Evolutionary conservation across 2,888 invertebrate genomes (phyloP).

Genomic region (Drosophila cracens): DNA sequence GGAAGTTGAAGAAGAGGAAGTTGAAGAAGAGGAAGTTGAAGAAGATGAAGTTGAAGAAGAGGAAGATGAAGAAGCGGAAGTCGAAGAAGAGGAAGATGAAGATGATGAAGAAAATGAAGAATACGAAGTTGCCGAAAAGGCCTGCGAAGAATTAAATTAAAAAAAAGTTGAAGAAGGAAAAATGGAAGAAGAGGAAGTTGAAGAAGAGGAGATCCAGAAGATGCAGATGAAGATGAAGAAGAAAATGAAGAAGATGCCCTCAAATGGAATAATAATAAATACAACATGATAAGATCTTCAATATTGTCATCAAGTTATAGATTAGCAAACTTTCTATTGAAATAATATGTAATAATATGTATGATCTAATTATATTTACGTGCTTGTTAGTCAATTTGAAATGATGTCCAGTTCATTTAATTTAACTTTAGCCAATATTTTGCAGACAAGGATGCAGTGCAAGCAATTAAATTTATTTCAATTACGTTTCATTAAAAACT

Average conservation of each 20-base stretch:
- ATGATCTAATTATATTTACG: not conserved
- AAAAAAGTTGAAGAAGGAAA: not conserved
- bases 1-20: too few relatives aligned
- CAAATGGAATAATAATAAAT: not conserved
- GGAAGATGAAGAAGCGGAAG: not conserved
- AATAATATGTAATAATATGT: too few relatives aligned
- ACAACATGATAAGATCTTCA: not conserved
- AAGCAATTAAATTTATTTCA: slow-evolving; percentile 65
- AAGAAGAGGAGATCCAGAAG: not conserved
- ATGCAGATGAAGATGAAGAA: not conserved
- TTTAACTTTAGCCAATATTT: slow-evolving; percentile 7
- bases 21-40: too few relatives aligned
- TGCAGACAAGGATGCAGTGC: slow-evolving; percentile 35
- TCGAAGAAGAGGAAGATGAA: not conserved
- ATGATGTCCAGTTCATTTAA: slow-evolving; percentile 31
- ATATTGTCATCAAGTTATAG: not conserved
- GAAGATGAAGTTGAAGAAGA: not conserved
- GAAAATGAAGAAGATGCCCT: not conserved
- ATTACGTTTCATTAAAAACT: slow-evolving; percentile 72
- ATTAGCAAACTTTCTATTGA: not conserved
- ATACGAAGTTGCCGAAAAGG: too few relatives aligned
- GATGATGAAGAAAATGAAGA: too few relatives aligned
- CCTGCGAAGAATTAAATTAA: too few relatives aligned
- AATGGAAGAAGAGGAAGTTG: not conserved
- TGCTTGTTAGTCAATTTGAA: not conserved